Base-by-base conservation (phyloP, 2,113 vertebrate genomes). In the Phoenicopterus ruber region DNA sequence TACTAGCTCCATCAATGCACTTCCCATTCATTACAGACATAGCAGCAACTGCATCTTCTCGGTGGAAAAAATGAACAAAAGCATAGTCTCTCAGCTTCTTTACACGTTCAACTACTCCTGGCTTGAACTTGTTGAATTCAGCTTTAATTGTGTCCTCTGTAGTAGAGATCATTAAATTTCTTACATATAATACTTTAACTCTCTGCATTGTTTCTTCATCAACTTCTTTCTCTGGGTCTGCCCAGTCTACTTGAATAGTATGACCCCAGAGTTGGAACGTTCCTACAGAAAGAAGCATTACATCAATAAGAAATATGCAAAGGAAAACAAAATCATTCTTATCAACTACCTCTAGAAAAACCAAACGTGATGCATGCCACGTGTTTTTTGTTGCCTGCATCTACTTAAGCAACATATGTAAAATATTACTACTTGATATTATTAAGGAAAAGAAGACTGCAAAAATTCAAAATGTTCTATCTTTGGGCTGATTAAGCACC, bases 31-130 rank as follows among this genome's bases (percentile, higher is more conserved):
- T 99, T 78, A 98, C 76, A 71, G 97, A 98, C 95, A 99, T 98
- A 18, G 99, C 99, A 28, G 98, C 78, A 58, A 99, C 62, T 62
- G 99, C 99, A 94, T 99, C 99, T 47, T 99, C 99, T 20, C 99
- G 98, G 85, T 97, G 97, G 94, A 98, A 98, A 98, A 99, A 99
- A 96, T 99, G 99, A 94, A 99, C 96, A 97, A 99, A 99, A 86
- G 99, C 99, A 93, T 99, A 99, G 96, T 99, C 99, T 24, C 98
- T 98, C 85, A 99, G 97, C 97, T 99, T 99, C 97, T 99, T 99
- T 5, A 99, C 99, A 31, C 99, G 98, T 92, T 99, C 99, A 94
- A 99, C 99, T 11, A 97, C 96, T 88, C 99, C 99, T 17, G 99
- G 99, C 78, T 99, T 99, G 94, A 99, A 98, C 76, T 97, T 97